Evolutionary conservation across 2,888 invertebrate species (phyloP).

Genomic region (Caenorhabditis imperialis): DNA sequence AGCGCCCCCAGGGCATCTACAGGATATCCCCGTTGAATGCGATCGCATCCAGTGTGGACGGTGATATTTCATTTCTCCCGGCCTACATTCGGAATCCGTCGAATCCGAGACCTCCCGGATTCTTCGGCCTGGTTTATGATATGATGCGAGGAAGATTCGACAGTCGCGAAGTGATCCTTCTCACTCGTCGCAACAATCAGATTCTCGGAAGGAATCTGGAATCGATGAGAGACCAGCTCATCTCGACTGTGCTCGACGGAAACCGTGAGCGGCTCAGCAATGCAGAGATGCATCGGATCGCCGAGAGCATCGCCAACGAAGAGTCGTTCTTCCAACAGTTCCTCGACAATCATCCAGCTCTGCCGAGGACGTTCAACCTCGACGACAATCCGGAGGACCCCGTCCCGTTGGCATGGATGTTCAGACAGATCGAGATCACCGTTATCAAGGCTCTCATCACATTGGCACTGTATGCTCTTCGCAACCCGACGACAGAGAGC

Average conservation of each 20-base stretch:
- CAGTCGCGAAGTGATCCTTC: slow-evolving; percentile 14
- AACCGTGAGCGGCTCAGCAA: too few relatives aligned
- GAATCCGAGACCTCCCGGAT: slow-evolving; percentile 25
- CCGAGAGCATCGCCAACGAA: too few relatives aligned
- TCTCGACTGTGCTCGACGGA: background rate
- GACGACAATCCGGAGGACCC: background rate
- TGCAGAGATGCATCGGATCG: too few relatives aligned
- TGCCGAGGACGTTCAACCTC: background rate
- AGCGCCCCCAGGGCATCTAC: too few relatives aligned
- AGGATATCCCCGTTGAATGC: too few relatives aligned
- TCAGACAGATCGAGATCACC: slow-evolving; percentile 22
- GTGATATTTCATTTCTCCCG: background rate
- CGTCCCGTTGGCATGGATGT: background rate
- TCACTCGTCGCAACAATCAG: slow-evolving; percentile 7
- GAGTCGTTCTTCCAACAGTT: too few relatives aligned
- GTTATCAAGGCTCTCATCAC: slow-evolving; percentile 17
- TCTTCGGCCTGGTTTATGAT: slow-evolving; percentile 22
- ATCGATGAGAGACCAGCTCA: background rate
- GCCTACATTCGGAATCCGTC: slow-evolving; percentile 16
- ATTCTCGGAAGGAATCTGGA: background rate
- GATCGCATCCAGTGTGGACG: too few relatives aligned
- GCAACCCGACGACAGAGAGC: too few relatives aligned
- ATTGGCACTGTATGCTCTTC: background rate
- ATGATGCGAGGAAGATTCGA: slow-evolving; percentile 3
- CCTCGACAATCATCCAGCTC: too few relatives aligned